Evolutionary conservation across 2,113 vertebrate species (phyloP).

Genomic region (Perca schrenkii): DNA sequence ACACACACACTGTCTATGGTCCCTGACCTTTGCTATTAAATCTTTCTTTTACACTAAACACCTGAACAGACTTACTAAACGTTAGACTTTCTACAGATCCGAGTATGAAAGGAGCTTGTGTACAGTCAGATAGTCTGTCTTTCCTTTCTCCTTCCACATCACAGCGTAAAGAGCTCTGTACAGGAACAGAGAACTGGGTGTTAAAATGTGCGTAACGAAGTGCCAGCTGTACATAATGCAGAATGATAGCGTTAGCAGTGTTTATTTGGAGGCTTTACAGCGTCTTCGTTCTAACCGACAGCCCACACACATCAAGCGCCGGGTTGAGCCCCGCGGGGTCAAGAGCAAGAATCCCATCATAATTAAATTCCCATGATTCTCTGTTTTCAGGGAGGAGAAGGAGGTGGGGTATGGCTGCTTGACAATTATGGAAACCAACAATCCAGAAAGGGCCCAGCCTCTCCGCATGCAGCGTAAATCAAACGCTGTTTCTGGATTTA

Average conservation of each 20-base stretch:
- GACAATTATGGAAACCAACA: conserved; percentile 96
- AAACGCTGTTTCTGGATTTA: conserved; percentile 78
- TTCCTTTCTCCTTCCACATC: no score
- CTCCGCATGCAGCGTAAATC: conserved; percentile 90
- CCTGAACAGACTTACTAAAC: no score
- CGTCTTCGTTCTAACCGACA: conserved; percentile 18
- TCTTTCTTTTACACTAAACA: no score
- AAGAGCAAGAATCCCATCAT: conserved; percentile 77
- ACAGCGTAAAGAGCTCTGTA: no score
- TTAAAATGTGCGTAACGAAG: background rate
- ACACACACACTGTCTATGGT: no score
- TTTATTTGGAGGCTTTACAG: conserved; percentile 21
- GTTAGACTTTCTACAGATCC: no score
- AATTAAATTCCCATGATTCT: conserved; percentile 82
- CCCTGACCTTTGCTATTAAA: no score
- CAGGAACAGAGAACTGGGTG: no score
- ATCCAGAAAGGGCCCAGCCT: conserved; percentile 93
- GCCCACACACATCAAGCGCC: conserved; percentile 70
- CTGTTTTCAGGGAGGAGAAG: conserved; percentile 42
- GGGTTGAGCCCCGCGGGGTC: conserved; percentile 75
- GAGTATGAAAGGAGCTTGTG: no score
- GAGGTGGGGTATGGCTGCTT: conserved; percentile 61
- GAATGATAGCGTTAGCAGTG: background rate
- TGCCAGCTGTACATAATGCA: background rate
- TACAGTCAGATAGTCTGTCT: no score